A percentile compares a stretch with the other conserved stretches of the same genome.
These are phyloP conservation scores for Noctua janthe DNA, from an alignment of 2,888 invertebrate genomes.

Conservation along the genomic window DNA sequence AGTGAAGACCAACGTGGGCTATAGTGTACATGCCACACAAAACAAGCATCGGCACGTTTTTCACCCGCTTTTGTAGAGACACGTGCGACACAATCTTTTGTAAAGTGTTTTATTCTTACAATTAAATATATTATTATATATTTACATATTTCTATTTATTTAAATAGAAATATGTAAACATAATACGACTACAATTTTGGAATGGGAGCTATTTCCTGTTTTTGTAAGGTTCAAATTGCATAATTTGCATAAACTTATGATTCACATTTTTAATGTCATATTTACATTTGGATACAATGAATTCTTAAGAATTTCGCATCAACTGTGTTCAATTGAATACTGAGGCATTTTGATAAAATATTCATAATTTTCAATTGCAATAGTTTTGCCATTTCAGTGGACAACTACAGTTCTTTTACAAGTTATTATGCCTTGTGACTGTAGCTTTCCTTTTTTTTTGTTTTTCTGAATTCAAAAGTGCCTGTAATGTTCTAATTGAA, in stretches of 20 bases:
- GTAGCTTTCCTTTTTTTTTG: too few species aligned
- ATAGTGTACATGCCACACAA: conserved; percentile 18
- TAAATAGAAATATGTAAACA: background rate
- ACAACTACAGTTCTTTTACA: too few species aligned
- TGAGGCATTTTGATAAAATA: background rate
- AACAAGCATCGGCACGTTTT: conserved; percentile 18
- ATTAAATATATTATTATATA: too few species aligned
- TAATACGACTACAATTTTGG: background rate
- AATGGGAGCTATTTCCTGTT: conserved; percentile 1
- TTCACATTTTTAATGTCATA: background rate
- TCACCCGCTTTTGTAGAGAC: background rate
- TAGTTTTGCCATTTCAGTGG: background rate
- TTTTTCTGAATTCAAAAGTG: too few species aligned
- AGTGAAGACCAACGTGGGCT: background rate
- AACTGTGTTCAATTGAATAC: background rate
- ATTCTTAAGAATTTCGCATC: background rate
- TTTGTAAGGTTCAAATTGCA: background rate
- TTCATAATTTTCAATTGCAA: background rate
- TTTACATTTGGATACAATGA: background rate
- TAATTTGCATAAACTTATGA: background rate
- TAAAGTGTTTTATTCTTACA: background rate
- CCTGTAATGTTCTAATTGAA: too few species aligned
- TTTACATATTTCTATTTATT: too few species aligned
- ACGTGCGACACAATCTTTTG: conserved; percentile 4
- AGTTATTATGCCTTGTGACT: too few species aligned